Percentiles rank a stretch among this genome's conserved stretches.
Evolutionary conservation across 2,797 vertebrate genomes (phyloP).

Genomic region (Epinephelus malabaricus): DNA sequence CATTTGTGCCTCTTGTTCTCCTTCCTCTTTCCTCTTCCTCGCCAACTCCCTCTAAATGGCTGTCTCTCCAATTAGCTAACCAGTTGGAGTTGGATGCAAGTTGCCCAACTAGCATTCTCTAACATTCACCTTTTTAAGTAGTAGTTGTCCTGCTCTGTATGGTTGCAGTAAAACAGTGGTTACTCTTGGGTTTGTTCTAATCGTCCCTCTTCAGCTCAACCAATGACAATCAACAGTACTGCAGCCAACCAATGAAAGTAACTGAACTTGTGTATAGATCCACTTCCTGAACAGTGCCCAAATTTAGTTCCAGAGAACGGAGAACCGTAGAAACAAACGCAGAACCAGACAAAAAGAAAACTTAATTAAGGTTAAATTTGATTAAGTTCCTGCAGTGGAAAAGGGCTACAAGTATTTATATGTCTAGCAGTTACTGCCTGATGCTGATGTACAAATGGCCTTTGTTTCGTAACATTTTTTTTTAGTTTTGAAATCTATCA

Average conservation of each 20-base stretch:
- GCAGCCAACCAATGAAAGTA: not conserved
- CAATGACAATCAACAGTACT: not conserved
- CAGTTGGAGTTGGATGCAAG: no score
- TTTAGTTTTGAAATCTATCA: no score
- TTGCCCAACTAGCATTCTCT: not conserved
- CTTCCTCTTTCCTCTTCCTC: no score
- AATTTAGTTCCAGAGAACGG: no score
- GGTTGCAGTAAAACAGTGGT: not conserved
- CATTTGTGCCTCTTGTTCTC: no score
- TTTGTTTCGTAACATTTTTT: no score
- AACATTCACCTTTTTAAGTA: not conserved
- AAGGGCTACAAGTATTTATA: no score
- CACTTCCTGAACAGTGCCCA: not conserved
- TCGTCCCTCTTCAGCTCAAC: not conserved
- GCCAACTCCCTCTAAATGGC: not conserved
- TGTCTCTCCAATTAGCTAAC: not conserved
- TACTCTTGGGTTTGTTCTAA: no score
- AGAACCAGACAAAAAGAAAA: not conserved
- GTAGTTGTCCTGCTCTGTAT: not conserved
- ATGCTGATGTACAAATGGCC: no score
- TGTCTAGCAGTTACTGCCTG: no score
- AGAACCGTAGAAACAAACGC: not conserved
- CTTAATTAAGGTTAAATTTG: no score
- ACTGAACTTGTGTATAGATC: not conserved
- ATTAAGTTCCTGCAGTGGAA: no score